Percentiles rank a stretch among this genome's conserved stretches.
phyloP scores from a whole-genome alignment of 2,113 vertebrate genomes.

The Azemiops feae region DNA sequence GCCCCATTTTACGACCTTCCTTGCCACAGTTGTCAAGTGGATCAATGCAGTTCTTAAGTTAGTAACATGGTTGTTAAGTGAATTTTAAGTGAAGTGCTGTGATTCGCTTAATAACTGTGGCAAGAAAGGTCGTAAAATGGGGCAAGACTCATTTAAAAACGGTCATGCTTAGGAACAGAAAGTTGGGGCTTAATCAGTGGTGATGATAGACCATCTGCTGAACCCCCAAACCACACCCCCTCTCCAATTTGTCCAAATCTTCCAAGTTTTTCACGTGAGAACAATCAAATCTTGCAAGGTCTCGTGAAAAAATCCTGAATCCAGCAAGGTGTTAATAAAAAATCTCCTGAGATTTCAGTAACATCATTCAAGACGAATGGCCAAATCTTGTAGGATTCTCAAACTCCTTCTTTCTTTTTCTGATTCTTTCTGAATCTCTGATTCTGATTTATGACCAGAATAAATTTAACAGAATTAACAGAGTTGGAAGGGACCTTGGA shows the following conservation, averaged over 20 bases:
- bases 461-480: neutral
- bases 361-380: neutral
- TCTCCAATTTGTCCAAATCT: neutral
- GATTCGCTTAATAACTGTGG: neutral
- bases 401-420: neutral
- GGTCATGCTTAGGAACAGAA: too few relatives aligned
- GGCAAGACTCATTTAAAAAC: too few relatives aligned
- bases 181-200: neutral
- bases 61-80: neutral
- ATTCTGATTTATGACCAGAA: neutral
- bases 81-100: neutral
- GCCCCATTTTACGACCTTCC: neutral
- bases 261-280: neutral
- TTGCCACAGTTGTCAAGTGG: neutral
- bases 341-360: neutral
- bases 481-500: neutral
- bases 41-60: neutral
- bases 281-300: neutral
- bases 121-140: too few relatives aligned
- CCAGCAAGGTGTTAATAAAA: neutral
- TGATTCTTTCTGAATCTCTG: neutral
- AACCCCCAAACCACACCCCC: neutral
- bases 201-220: rapidly evolving
- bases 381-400: neutral
- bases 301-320: neutral